These are phyloP conservation scores for Drosophila pseudotakahashii DNA, from an alignment of 2,888 invertebrate genomes.

Conservation along the genomic window DNA sequence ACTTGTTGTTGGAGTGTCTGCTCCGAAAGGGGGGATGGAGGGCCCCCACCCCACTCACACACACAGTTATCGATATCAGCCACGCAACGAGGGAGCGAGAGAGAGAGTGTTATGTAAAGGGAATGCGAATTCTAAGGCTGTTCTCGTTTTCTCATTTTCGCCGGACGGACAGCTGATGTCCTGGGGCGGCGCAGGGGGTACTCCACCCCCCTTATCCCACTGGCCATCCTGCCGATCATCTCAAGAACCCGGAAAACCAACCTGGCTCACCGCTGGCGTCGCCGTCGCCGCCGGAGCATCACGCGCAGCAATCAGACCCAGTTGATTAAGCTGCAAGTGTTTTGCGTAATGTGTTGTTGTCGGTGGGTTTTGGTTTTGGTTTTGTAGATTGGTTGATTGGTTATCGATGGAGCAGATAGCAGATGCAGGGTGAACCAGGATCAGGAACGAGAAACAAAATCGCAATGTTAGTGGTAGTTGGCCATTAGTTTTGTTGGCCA, in stretches of 20 bases:
- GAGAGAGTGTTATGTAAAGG: slow-evolving; percentile 66
- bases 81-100: slow-evolving; percentile 34
- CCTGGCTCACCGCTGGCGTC: slow-evolving; percentile 60
- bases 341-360: slow-evolving; percentile 72
- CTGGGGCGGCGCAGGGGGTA: neutral
- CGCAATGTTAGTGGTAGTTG: slow-evolving; percentile 33
- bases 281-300: slow-evolving; percentile 55
- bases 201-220: neutral
- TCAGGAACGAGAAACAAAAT: slow-evolving; percentile 37
- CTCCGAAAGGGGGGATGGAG: neutral
- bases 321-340: slow-evolving; percentile 67
- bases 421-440: slow-evolving; percentile 2
- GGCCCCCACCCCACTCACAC: neutral
- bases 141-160: slow-evolving; percentile 1
- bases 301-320: slow-evolving; percentile 67
- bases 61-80: slow-evolving; percentile 22
- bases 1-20: too few relatives aligned
- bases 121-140: slow-evolving; percentile 28
- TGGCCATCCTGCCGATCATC: neutral
- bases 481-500: slow-evolving; percentile 15
- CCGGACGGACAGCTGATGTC: slow-evolving; percentile 28
- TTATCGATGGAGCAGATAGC: slow-evolving; percentile 27
- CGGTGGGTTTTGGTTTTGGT: slow-evolving; percentile 6
- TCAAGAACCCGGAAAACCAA: slow-evolving; percentile 44
- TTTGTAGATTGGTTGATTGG: slow-evolving; percentile 1